These are phyloP conservation scores for Drosophila serrata DNA, from an alignment of 1,140 invertebrate genomes.

Conservation along the genomic window DNA sequence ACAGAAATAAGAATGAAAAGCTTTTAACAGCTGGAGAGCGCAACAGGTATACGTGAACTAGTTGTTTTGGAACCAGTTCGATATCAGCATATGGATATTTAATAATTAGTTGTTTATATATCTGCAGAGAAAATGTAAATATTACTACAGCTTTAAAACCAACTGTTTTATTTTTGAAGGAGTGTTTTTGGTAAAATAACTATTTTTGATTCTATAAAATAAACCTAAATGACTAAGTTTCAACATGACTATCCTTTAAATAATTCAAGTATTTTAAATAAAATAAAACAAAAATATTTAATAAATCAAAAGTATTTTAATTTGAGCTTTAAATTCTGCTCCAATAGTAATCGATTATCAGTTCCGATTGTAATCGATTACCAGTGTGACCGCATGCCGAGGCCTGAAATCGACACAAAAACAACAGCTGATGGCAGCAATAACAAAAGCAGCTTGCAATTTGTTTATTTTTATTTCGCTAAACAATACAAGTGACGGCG, in stretches of 20 bases:
- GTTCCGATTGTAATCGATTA: not conserved
- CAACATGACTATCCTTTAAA: no score
- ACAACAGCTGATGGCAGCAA: constrained; percentile 23
- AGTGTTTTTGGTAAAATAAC: no score
- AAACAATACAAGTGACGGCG: constrained; percentile 23
- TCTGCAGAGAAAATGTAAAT: not conserved
- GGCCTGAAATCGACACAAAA: not conserved
- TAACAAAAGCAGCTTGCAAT: constrained; percentile 12
- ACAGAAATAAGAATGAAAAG: constrained; percentile 17
- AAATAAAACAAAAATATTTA: not conserved
- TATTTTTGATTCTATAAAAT: no score
- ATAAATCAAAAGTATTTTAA: not conserved
- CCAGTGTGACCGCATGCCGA: not conserved
- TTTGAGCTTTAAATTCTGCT: no score
- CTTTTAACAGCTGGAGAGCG: constrained; percentile 21
- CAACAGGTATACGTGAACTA: constrained; percentile 24
- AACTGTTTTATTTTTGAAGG: no score
- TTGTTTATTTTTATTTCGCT: constrained; percentile 34
- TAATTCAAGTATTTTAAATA: not conserved
- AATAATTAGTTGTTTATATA: not conserved
- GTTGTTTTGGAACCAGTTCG: constrained; percentile 8
- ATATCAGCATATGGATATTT: not conserved
- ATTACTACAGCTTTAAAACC: no score
- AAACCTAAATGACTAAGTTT: no score
- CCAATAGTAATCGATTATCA: not conserved